Evolutionary conservation across 2,888 invertebrate species (phyloP), one percentile per base, ranked within the genome.

Genomic region (Therioaphis trifolii): DNA sequence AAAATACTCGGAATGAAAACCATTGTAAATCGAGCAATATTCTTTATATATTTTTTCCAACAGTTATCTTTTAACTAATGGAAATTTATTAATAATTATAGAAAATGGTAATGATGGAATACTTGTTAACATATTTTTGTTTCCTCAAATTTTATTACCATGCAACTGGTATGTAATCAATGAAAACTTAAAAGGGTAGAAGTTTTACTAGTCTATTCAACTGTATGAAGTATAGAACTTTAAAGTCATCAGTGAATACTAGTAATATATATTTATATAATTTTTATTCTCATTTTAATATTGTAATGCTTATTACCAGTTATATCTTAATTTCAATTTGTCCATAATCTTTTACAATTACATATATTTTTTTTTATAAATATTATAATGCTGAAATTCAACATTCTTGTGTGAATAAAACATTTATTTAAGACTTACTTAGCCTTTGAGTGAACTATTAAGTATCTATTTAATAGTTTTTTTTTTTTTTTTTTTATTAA

Each of bases 1-100:
- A 75, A 68, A 84, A 74, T 84, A 74, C 29, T 84, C 80, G 21
- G 75, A 84, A 61, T 43, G 66, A 84, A 68, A 84, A 69, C 24
- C 82, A 82, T 82, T 82, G 52, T 82, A 74, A 74, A 82, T 63
- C 63, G 63, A 82, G 82, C 82, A 82, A 82, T 82, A 82, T 74
- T 74, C 63, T 63, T 74, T 82, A 74, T 66, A 82, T 82, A 74
- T 74, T 74, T 74, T 82, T 82, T 82, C 82, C 82, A 40, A 24
- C 74, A 52, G 82, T 82, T 82, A 40, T 72, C 63, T 61, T 74
- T 74, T 82, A 82, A 24, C 82, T 63, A 63, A 82, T 27, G 63
- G 74, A 52, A 63, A 82, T 74, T 74, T 82, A 74, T 74, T 74
- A 82, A 80, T 35, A 61, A 82, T 71, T 63, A 74, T 82, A 74